Percentiles rank a stretch among this genome's conserved stretches.
phyloP scores from a whole-genome alignment of 92 coral and sea anemone genomes.

The Heteractis magnifica region DNA sequence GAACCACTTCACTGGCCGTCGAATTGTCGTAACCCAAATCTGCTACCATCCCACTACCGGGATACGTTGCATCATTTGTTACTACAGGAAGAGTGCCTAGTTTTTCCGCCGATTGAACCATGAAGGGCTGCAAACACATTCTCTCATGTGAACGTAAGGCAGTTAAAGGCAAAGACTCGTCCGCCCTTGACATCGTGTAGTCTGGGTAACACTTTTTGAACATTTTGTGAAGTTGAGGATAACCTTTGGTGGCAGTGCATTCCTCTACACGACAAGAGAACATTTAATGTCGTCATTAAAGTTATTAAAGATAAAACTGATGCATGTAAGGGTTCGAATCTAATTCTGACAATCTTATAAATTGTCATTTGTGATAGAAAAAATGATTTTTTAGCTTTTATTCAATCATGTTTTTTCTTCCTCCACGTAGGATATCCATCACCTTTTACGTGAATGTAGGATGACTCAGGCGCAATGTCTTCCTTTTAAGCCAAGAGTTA shows the following conservation, averaged over 20 bases:
- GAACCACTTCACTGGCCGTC: slow-evolving; percentile 60
- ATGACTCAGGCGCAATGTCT: too few species aligned
- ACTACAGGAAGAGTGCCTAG: slow-evolving; percentile 55
- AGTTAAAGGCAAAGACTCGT: slow-evolving; percentile 19
- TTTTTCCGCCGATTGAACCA: slow-evolving; percentile 44
- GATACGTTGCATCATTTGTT: slow-evolving; percentile 39
- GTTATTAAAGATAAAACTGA: too few species aligned
- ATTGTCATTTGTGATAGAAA: too few species aligned
- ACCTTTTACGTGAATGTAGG: too few species aligned
- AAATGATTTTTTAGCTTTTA: too few species aligned
- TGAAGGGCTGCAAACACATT: slow-evolving; percentile 48
- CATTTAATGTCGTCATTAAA: too few species aligned
- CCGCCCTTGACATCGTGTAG: slow-evolving; percentile 15
- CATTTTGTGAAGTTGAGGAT: slow-evolving; percentile 35
- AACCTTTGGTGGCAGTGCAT: slow-evolving; percentile 34
- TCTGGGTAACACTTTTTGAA: slow-evolving; percentile 53
- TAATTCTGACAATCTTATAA: too few species aligned
- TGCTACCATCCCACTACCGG: slow-evolving; percentile 64
- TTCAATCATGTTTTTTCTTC: too few species aligned
- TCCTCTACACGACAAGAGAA: slow-evolving; percentile 23
- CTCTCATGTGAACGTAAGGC: slow-evolving; percentile 15
- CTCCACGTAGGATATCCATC: too few species aligned
- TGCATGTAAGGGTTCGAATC: too few species aligned
- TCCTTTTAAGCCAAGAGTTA: too few species aligned
- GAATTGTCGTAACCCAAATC: slow-evolving; percentile 68